Evolutionary conservation across 2,888 invertebrate species (phyloP), one percentile per base, ranked within the genome.

Genomic region (Clusia tigrina): DNA sequence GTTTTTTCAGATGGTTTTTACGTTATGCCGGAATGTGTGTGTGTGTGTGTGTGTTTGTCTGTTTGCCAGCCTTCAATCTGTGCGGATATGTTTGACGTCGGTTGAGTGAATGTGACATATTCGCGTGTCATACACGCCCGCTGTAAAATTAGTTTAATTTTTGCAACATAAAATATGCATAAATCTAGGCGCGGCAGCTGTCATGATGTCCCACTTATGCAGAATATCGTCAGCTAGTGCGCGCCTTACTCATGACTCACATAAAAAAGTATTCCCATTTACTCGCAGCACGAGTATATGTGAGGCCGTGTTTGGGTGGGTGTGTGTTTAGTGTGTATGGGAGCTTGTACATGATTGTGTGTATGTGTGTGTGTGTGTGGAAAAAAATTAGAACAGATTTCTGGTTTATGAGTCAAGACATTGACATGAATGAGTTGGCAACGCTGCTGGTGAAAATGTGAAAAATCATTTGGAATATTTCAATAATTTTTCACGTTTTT

Each of bases 141-240:
- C 6, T 52, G 52, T 57, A 25, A 62, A 62, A 62, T 62, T 57
- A 57, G 62, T 57, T 62, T 38, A 57, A 57, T 53, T 57, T 57
- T 62, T 53, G 53, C 32, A 9, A 26, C 57, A 57, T 57, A 38
- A 57, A 57, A 57, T n/a, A 53, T 62, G 42, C 42, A 62, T 53
- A 38, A 57, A 62, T 23, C 55, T 23, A 26, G 55, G 55, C 60
- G 26, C 25, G 17, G 22, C 20, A 37, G 42, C 42, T 42, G 42
- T n/a, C n/a, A 42, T n/a, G 3, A 42, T n/a, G n/a, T 42, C 42
- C 12, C 42, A 6, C 42, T 15, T 42, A 15, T 42, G n/a, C 32
- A 32, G n/a, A n/a, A n/a, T n/a, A n/a, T n/a, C n/a, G n/a, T n/a
- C n/a, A n/a, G n/a, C n/a, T n/a, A n/a, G n/a, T n/a, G n/a, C n/a